These are phyloP conservation scores for Chondrosia reniformis DNA, from an alignment of 37 sponge, comb jelly and placozoan species.

Conservation along the genomic window DNA sequence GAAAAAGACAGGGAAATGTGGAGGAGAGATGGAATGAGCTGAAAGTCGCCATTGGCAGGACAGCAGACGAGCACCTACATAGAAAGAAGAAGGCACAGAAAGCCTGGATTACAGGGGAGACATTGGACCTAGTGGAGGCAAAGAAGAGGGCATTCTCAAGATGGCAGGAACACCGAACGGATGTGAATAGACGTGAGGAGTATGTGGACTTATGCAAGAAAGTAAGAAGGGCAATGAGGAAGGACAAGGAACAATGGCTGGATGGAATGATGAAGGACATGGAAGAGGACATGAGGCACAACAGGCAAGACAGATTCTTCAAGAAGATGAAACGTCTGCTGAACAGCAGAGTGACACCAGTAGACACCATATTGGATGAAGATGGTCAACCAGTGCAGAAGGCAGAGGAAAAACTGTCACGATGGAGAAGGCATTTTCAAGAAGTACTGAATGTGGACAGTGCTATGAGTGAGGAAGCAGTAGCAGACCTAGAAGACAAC, in stretches of 20 bases:
- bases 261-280: conserved; percentile 10
- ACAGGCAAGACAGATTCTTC: not conserved
- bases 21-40: conserved; percentile 8
- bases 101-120: conserved; percentile 1
- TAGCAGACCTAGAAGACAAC: conserved; percentile 7
- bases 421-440: conserved; percentile 15
- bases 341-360: not conserved
- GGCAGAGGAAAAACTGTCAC: not conserved
- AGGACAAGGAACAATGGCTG: conserved; percentile 17
- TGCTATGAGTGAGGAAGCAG: not conserved
- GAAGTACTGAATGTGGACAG: not conserved
- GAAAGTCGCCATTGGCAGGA: not conserved
- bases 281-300: conserved; percentile 16
- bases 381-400: not conserved
- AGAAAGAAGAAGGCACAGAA: not conserved
- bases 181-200: not conserved
- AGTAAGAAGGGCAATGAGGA: conserved; percentile 15
- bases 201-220: conserved; percentile 4
- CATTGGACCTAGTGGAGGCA: not conserved
- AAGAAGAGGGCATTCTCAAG: conserved; percentile 9
- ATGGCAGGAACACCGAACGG: conserved; percentile 17
- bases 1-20: not conserved
- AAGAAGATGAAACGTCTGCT: conserved; percentile 9
- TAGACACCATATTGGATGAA: not conserved
- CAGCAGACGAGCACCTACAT: conserved; percentile 15